Percentiles rank a stretch among this genome's conserved stretches.
Evolutionary conservation across 1,140 invertebrate species (phyloP).

Genomic region (Scylla paramamosain): DNA sequence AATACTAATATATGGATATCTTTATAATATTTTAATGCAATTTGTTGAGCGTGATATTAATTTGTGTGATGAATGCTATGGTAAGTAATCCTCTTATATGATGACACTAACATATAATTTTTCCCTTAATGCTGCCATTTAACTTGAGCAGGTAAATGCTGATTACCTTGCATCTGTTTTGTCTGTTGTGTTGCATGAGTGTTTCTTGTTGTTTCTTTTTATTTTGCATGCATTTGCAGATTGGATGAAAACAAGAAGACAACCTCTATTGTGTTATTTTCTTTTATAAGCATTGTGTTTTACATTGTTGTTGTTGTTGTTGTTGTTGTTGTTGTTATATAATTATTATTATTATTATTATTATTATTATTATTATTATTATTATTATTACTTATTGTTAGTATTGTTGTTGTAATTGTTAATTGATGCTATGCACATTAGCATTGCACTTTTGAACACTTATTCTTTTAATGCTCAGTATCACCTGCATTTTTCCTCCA

Average conservation of each 20-base stretch:
- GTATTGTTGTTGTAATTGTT: neutral
- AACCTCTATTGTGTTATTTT: neutral
- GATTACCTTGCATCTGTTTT: neutral
- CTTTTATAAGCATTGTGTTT: neutral
- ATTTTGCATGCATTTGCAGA: slow-evolving; percentile 28
- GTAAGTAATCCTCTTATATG: neutral
- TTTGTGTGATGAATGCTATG: neutral
- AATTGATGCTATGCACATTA: no score
- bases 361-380: neutral
- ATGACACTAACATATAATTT: slow-evolving; percentile 34
- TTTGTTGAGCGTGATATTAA: neutral
- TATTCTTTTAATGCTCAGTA: neutral
- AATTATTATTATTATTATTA: slow-evolving; percentile 16
- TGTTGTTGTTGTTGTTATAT: neutral
- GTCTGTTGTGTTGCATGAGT: slow-evolving; percentile 25
- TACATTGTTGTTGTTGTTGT: neutral
- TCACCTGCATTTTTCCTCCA: neutral
- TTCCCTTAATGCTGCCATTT: slow-evolving; percentile 31
- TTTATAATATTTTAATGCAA: neutral
- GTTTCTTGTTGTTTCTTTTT: neutral
- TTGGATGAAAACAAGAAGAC: neutral
- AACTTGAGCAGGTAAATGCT: slow-evolving; percentile 43
- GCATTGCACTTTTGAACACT: neutral
- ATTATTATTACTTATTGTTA: neutral
- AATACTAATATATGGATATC: neutral